Base-by-base conservation (phyloP, 2,113 vertebrate species). In the Lycaon pictus region DNA sequence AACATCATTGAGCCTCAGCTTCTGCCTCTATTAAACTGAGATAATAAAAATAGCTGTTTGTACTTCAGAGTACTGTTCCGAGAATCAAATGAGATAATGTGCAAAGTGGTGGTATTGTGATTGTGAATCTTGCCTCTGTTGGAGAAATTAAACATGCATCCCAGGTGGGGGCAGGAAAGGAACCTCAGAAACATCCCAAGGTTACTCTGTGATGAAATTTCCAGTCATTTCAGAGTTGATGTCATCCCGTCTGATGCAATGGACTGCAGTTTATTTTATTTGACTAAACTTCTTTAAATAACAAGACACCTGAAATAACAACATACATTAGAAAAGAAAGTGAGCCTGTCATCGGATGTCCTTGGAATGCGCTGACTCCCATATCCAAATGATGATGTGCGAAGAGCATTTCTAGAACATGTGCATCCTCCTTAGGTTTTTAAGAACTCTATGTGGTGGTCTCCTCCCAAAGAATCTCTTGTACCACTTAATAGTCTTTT, bases 11-110 rank as follows among this genome's bases (percentile, higher is more conserved):
- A 90, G 58, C 35, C 94, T 22, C 56, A 80, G 63, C 32, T 67
- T 56, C 65, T 96, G 51, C 80, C 19, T 72, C 88, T 92, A 7
- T 88, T 84, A 93, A 95, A 83, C 92, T 58, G 83, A 82, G 55
- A 92, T 79, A n/a, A 91, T 95, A 89, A 95, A 96, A 97, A 95
- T 48, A 95, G 93, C 90, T 97, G 37, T 58, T 88, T 94, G 74
- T 92, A 51, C 92, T 83, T 93, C 37, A 80, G 43, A 80, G 87
- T 35, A 69, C 71, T 96, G 85, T 95, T 97, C 94, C 2, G 27
- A 95, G 96, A 97, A 97, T 53, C 60, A 19, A 96, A 58, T 43
- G 67, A 83, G 62, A 82, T 82, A 51, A 72, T 71, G 71, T 53
- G 15, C 87, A 87, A 93, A 93, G 83, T 89, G 69, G 16, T 29